Conservation (phyloP, 2,888 invertebrate genomes). For the Pterostichus niger region DNA sequence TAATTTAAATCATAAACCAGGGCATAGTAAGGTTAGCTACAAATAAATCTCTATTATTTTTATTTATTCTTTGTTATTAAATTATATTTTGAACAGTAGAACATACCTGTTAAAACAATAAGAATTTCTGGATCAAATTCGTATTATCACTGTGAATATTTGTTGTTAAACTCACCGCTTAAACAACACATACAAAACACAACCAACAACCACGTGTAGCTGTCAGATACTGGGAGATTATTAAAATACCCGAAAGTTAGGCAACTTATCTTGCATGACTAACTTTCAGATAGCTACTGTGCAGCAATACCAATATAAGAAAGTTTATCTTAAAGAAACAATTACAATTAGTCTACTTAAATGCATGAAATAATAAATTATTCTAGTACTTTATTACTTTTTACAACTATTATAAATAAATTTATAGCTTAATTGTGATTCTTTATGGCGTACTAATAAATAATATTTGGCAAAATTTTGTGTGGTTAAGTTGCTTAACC, state of each 20-base stretch:
- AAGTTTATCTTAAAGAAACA: too few species aligned
- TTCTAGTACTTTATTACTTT: too few species aligned
- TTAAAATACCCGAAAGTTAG: neutral
- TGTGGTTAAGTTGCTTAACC: conserved; percentile 22
- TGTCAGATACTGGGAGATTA: neutral
- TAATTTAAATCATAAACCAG: neutral
- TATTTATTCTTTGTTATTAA: neutral
- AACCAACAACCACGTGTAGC: conserved; percentile 40
- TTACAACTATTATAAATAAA: too few species aligned
- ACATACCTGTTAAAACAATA: conserved; percentile 1
- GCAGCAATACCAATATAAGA: neutral
- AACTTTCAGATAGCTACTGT: neutral
- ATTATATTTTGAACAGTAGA: neutral
- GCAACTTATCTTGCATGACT: conserved; percentile 13
- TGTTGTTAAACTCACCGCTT: neutral
- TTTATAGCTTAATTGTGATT: too few species aligned
- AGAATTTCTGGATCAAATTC: neutral
- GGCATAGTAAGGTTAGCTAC: conserved; percentile 44
- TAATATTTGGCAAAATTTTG: conserved; percentile 4
- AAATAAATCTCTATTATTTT: neutral
- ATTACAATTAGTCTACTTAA: too few species aligned
- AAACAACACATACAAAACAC: conserved; percentile 6
- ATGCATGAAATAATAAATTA: too few species aligned
- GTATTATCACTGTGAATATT: conserved; percentile 8
- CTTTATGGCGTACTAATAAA: neutral